Base-by-base conservation (phyloP, 53 echinoderm and acorn worm genomes). In the Luidia sarsii region DNA sequence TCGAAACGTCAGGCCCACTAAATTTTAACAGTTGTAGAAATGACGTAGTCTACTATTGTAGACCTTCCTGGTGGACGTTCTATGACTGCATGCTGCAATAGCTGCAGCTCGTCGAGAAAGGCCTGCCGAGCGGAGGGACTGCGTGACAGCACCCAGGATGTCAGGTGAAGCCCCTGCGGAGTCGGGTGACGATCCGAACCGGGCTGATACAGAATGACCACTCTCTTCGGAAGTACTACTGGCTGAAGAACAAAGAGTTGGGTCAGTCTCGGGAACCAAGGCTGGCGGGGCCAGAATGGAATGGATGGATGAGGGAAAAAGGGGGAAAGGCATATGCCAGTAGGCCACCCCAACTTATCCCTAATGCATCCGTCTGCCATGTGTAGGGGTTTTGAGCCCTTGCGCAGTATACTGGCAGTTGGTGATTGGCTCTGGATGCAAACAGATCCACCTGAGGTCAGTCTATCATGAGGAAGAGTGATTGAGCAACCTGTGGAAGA, bases 151-250 rank as follows among this genome's bases (percentile, higher is more conserved):
- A 28, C 31, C 60, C 60, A 59, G 60, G 27, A 59, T 15, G 29
- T 22, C 59, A 59, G 59, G 59, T 59, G 59, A 30, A 59, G 59
- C 15, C 29, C 59, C 59, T 24, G 27, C 30, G 24, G 59, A 59
- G 59, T 30, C 30, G 59, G 59, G 30, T 59, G 59, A 19, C 2
- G 6, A 49, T 19, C 49, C 49, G 49, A 49, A 19, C 49, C 19
- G 2, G 49, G 49, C 49, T 49, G 49, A 7, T 30, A 14, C 33
- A 46, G 15, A 8, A 46, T 8, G 15, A 10, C 46, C 46, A 15
- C 8, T 8, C 46, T 8, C 8, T 10, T 8, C 15, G 46, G 46
- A 10, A 46, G 46, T 10, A 8, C 8, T 46, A 46, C 8, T 46
- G 46, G 46, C 8, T 8, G 15, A 10, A 8, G 8, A 8, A 46